Conservation (phyloP, 2,797 vertebrate genomes). For the Eulemur mongoz region DNA sequence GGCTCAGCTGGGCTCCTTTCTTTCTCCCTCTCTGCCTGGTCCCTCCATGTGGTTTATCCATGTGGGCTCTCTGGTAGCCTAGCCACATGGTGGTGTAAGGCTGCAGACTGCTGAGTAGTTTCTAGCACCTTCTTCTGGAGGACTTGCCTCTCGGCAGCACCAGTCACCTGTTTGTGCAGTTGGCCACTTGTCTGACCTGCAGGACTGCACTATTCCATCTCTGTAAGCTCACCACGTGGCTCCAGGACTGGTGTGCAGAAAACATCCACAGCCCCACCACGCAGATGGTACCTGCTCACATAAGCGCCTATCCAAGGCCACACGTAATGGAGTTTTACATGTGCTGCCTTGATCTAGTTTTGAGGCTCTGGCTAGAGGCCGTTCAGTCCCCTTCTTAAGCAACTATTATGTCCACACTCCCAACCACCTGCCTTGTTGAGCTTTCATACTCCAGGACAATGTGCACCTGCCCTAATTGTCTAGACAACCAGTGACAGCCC, state of each 20-base stretch:
- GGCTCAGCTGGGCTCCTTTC: background rate
- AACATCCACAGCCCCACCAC: background rate
- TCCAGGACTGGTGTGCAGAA: background rate
- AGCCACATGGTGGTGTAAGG: accelerated
- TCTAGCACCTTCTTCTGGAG: background rate
- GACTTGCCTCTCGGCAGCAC: background rate
- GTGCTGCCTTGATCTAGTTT: background rate
- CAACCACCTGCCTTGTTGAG: no score
- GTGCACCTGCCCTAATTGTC: no score
- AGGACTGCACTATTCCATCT: background rate
- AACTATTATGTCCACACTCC: background rate
- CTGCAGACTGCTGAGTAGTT: background rate
- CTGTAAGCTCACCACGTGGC: background rate
- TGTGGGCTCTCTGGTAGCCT: background rate
- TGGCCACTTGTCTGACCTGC: background rate
- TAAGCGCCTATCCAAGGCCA: no score
- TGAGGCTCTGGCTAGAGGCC: background rate
- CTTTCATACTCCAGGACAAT: background rate
- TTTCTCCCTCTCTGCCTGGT: background rate
- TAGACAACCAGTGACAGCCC: accelerated
- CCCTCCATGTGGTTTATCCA: background rate
- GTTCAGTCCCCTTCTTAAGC: background rate
- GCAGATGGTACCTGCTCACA: background rate
- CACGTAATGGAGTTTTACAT: background rate
- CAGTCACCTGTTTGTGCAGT: background rate